phyloP scores from a whole-genome alignment of 2,113 vertebrate species.

The Hepsetus odoe region DNA sequence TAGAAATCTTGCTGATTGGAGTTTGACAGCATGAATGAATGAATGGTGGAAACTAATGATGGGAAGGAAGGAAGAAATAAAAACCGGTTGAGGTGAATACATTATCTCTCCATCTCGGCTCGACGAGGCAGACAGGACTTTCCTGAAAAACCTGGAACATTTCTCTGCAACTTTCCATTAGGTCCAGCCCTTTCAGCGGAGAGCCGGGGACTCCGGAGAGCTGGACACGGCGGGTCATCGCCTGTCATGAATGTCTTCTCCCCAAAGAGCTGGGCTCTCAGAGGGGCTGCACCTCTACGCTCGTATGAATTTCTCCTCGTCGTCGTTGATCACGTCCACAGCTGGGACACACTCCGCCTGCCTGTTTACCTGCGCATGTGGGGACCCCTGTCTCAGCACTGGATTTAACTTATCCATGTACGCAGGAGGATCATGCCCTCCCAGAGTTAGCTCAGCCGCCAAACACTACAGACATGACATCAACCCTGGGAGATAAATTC shows the following conservation, averaged over 20 bases:
- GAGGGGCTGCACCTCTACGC: too few species aligned
- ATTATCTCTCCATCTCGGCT: not conserved
- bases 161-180: not conserved
- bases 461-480: conserved; percentile 14
- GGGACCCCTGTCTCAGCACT: not conserved
- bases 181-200: not conserved
- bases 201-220: not conserved
- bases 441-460: conserved; percentile 7
- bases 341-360: not conserved
- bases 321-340: not conserved
- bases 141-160: not conserved
- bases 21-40: not conserved
- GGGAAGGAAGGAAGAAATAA: not conserved
- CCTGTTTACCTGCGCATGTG: not conserved
- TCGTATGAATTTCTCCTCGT: not conserved
- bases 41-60: not conserved
- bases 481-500: not conserved
- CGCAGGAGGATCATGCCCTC: not conserved
- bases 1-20: too few species aligned
- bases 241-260: not conserved
- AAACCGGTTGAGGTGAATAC: not conserved
- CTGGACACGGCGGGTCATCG: not conserved
- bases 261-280: not conserved
- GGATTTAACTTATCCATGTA: not conserved
- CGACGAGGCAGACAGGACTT: not conserved